Conservation (phyloP, 1,140 invertebrate species). For the Formica selysi region DNA sequence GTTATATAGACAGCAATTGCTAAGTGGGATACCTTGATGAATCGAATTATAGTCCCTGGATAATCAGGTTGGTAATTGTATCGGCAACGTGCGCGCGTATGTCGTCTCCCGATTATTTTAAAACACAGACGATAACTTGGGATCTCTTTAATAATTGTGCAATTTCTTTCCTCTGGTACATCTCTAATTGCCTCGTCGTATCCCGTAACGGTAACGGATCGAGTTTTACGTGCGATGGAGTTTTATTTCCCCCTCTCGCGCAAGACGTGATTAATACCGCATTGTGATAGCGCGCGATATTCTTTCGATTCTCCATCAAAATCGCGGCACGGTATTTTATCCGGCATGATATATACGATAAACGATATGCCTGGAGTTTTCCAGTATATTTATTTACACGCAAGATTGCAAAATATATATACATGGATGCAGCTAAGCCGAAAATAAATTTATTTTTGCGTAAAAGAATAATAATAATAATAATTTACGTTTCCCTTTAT, state of each 20-base stretch:
- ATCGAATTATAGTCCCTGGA: slow-evolving; percentile 28
- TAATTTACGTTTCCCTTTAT: slow-evolving; percentile 43
- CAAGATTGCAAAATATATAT: slow-evolving; percentile 8
- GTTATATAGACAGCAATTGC: background rate
- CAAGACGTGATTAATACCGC: slow-evolving; percentile 57
- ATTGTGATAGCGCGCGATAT: slow-evolving; percentile 52
- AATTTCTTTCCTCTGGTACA: slow-evolving; percentile 23
- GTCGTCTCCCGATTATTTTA: slow-evolving; percentile 38
- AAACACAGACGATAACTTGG: slow-evolving; percentile 35
- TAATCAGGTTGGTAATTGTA: slow-evolving; percentile 21
- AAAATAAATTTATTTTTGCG: slow-evolving; percentile 32
- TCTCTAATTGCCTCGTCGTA: slow-evolving; percentile 54
- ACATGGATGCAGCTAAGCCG: background rate
- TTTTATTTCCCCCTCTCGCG: background rate
- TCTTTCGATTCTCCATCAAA: slow-evolving; percentile 48
- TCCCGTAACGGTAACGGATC: slow-evolving; percentile 49
- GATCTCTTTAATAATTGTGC: slow-evolving; percentile 35
- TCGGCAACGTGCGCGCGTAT: background rate
- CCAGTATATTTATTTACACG: slow-evolving; percentile 29
- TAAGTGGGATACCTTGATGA: slow-evolving; percentile 10
- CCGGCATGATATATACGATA: slow-evolving; percentile 12
- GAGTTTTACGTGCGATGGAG: slow-evolving; percentile 50
- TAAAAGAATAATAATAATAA: slow-evolving; percentile 12
- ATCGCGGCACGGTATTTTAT: slow-evolving; percentile 21
- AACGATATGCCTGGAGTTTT: slow-evolving; percentile 9